A percentile compares a stretch with the other conserved stretches of the same genome.
phyloP scores from a whole-genome alignment of 2,113 vertebrate genomes.

The Passer montanus region DNA sequence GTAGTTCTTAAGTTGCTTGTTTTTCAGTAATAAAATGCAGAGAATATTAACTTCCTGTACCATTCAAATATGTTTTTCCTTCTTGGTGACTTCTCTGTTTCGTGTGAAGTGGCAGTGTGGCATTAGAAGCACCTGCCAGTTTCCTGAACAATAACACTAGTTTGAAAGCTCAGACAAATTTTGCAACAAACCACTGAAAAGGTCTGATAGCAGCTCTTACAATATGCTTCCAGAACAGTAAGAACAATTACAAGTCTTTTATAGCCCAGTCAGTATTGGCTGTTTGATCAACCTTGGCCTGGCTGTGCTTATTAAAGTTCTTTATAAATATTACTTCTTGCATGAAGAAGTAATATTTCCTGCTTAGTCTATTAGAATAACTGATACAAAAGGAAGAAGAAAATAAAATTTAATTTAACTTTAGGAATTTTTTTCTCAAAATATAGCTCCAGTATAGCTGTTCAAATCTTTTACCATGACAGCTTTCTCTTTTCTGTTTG shows the following conservation, averaged over 20 bases:
- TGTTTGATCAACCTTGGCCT: neutral
- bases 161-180: conserved; percentile 13
- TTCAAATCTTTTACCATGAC: neutral
- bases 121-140: conserved; percentile 29
- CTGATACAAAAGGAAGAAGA: neutral
- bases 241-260: neutral
- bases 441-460: neutral
- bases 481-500: neutral
- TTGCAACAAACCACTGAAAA: neutral
- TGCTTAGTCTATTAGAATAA: neutral
- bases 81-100: conserved; percentile 44
- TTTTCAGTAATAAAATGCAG: conserved; percentile 2
- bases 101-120: conserved; percentile 41
- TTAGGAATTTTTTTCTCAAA: neutral
- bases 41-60: conserved; percentile 51
- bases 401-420: neutral
- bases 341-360: neutral
- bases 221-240: neutral
- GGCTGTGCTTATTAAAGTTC: neutral
- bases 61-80: conserved; percentile 29
- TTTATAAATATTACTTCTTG: neutral
- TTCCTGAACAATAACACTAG: conserved; percentile 42
- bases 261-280: neutral
- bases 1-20: neutral
- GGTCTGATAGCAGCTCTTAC: neutral